Percentiles rank a stretch among this genome's conserved stretches.
Conservation (phyloP, 2,113 vertebrate genomes). For the Cynoglossus semilaevis region DNA sequence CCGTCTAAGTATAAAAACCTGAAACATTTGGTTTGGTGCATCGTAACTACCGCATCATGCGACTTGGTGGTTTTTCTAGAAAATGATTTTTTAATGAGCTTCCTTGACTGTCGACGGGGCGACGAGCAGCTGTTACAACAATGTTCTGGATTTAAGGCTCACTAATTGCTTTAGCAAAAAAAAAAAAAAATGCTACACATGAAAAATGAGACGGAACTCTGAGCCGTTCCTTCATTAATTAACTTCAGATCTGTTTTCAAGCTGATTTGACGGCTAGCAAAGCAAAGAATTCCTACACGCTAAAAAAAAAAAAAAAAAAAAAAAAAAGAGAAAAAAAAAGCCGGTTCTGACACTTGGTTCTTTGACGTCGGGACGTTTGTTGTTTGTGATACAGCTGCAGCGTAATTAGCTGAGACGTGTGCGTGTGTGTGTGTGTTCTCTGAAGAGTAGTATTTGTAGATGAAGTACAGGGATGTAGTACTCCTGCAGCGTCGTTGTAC, state of each 20-base stretch:
- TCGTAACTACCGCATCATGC: neutral
- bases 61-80: neutral
- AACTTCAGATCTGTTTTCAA: constrained; percentile 25
- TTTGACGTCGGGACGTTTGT: too few relatives aligned
- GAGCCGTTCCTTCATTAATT: constrained; percentile 45
- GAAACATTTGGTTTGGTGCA: constrained; percentile 9
- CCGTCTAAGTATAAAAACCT: too few relatives aligned
- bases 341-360: too few relatives aligned
- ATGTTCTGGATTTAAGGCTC: constrained; percentile 45
- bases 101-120: constrained; percentile 42
- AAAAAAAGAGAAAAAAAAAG: too few relatives aligned
- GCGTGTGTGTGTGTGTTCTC: too few relatives aligned
- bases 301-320: too few relatives aligned
- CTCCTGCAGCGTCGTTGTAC: too few relatives aligned
- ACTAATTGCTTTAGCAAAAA: constrained; percentile 51
- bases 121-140: constrained; percentile 42
- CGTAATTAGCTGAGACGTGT: too few relatives aligned
- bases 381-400: too few relatives aligned
- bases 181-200: constrained; percentile 24
- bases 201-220: constrained; percentile 39
- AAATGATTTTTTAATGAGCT: constrained; percentile 3
- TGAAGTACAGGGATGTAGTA: too few relatives aligned
- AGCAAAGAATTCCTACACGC: neutral
- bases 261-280: constrained; percentile 26
- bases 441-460: too few relatives aligned